Conservation (phyloP, 2,113 vertebrate genomes). For the Mixornis gularis region DNA sequence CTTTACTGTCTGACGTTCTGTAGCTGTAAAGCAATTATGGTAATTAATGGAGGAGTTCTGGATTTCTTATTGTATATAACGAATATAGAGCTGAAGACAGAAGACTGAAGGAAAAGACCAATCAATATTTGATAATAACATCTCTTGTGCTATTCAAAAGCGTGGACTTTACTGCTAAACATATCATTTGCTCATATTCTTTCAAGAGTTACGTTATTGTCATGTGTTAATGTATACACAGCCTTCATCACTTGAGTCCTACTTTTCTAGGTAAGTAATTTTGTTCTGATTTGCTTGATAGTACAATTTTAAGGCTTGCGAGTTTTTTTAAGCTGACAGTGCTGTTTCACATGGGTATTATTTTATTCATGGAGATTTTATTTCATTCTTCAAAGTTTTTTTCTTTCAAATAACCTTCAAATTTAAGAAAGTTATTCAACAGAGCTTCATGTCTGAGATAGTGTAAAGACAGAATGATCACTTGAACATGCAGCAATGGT, state of each 20-base stretch:
- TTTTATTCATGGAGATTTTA: background rate
- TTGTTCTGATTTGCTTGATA: background rate
- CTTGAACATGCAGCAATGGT: background rate
- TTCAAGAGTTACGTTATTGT: background rate
- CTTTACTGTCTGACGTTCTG: background rate
- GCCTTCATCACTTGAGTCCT: background rate
- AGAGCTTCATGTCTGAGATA: background rate
- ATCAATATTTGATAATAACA: background rate
- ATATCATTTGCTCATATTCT: background rate
- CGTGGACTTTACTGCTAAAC: background rate
- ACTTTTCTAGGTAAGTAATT: background rate
- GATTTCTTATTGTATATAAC: background rate
- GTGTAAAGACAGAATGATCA: background rate
- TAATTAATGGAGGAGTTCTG: background rate
- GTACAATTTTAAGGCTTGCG: background rate
- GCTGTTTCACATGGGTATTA: background rate
- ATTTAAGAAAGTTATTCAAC: background rate
- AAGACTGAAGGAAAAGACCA: background rate
- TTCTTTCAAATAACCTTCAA: background rate
- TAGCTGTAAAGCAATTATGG: background rate
- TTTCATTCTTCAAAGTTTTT: background rate
- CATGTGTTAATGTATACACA: background rate
- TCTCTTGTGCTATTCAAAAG: background rate
- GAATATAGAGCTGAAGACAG: background rate
- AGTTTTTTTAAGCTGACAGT: background rate